Evolutionary conservation across 2,888 invertebrate species (phyloP), one percentile per base, ranked within the genome.

Genomic region (Labia minor): DNA sequence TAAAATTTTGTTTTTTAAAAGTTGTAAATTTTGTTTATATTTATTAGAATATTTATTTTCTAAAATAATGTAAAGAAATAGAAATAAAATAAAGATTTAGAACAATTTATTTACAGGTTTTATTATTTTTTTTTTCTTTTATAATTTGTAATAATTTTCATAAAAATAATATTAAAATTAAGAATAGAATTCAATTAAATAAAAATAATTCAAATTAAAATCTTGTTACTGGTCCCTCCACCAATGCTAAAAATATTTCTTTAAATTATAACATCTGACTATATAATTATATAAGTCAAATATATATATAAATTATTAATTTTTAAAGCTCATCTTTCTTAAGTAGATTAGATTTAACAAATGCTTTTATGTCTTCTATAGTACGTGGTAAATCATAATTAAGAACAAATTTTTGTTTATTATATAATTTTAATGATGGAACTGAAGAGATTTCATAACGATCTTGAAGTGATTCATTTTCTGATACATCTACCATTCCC

Each of bases 371-470:
- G 69, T 83, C 85, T 0, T 82, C 81, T 0, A 75, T 72, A 0
- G 80, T 81, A 8, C 86, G 77, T 62, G 81, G 80, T 0, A 86
- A 85, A 0, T 77, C 77, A 74, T 86, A 88, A 65, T 83, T 82
- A 0, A 79, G 78, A 0, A 83, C 70, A 2, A 76, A 75, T 65
- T 80, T 78, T 0, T 87, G 86, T 26, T 78, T 76, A 1, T 77
- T 75, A 74, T 83, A 87, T 66, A 84, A 78, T 77, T 86, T 85
- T 74, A 89, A 79, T 0, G 88, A 87, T 0, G 90, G 90, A 72
- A 86, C 83, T 1, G 85, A 85, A 64, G 81, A 77, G 62, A 90
- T 82, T 64, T 81, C 79, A 70, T 82, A 87, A 63, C 83, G 74
- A 65, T 84, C 81, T 0, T 85, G 82, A 0, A 85, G 77, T 67